phyloP scores from a whole-genome alignment of 2,888 invertebrate species.

The Dascillus cervinus region DNA sequence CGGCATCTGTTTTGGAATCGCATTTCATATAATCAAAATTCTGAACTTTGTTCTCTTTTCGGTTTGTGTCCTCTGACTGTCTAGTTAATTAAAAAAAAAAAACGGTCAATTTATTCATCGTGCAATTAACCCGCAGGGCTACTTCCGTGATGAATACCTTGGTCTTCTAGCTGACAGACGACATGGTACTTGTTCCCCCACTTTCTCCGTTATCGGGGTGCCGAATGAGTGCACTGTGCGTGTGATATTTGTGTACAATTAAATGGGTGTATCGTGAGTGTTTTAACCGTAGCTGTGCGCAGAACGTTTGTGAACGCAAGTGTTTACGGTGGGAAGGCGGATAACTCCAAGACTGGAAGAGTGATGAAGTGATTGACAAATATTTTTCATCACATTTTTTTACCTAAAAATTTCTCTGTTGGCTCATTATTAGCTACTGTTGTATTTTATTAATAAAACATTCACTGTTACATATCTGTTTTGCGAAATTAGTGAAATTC shows the following conservation, averaged over 20 bases:
- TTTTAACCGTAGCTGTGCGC: conserved; percentile 22
- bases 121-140: too few species aligned
- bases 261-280: conserved; percentile 28
- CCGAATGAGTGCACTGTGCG: conserved; percentile 33
- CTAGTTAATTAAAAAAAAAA: conserved; percentile 7
- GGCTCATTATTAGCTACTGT: conserved; percentile 11
- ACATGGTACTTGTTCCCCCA: conserved; percentile 32
- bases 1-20: conserved; percentile 36
- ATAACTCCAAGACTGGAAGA: conserved; percentile 35
- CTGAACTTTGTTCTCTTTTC: conserved; percentile 21
- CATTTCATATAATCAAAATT: conserved; percentile 26
- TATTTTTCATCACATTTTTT: conserved; percentile 25
- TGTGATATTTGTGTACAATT: conserved; percentile 20
- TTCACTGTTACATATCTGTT: conserved; percentile 26
- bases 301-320: conserved; percentile 31
- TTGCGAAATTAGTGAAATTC: background rate
- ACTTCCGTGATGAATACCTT: too few species aligned
- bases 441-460: conserved; percentile 20
- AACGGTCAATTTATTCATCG: conserved; percentile 3
- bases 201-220: conserved; percentile 32
- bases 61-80: conserved; percentile 17
- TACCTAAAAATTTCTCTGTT: conserved; percentile 24
- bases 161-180: conserved; percentile 14
- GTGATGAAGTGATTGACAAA: conserved; percentile 23
- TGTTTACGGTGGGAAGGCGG: conserved; percentile 19